Evolutionary conservation across 2,113 vertebrate genomes (phyloP), one percentile per base, ranked within the genome.

Genomic region (Promerops cafer): DNA sequence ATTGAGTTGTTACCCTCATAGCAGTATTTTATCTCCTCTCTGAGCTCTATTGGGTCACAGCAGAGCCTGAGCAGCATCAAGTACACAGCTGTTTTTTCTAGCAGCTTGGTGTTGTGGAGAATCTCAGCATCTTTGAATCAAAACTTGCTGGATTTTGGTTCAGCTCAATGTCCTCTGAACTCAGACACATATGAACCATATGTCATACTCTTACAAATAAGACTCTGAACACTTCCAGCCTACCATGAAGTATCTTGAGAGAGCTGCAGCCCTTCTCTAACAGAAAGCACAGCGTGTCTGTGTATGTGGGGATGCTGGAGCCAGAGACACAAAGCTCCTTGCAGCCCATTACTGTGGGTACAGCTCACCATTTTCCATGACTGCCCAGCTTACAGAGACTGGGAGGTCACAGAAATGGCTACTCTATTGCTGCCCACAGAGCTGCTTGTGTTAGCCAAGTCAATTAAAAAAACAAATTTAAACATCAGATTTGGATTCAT

Each of bases 201-300:
- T 0, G 0, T 53, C 44, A 19, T 12, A 11, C 27, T 68, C 27
- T 50, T 24, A 71, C 59, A 82, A 60, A 72, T 6, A 56, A 52
- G 27, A 17, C 16, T 20, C 18, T 56, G n/a, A 68, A 64, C 27
- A 14, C 49, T 65, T 50, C 49, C 45, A 68, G 33, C 16, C 57
- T 42, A 9, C 66, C 49, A 20, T 7, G 18, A 59, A 13, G 7
- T 6, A 39, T 7, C 28, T 47, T 44, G 23, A 24, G 7, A 47
- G 77, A 80, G 42, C 40, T 53, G 40, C 30, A 84, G 45, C 53
- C 49, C 44, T 61, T 26, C 44, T 87, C 40, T 22, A 27, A 17
- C 6, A 77, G 50, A 47, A 39, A 65, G 14, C 13, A 16, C 31
- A 86, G 28, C 0, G 0, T 52, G 27, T 70, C 60, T 59, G 13